Conservation (phyloP, 2,888 invertebrate genomes). For the Pseudococcus jackbeardsleyi region DNA sequence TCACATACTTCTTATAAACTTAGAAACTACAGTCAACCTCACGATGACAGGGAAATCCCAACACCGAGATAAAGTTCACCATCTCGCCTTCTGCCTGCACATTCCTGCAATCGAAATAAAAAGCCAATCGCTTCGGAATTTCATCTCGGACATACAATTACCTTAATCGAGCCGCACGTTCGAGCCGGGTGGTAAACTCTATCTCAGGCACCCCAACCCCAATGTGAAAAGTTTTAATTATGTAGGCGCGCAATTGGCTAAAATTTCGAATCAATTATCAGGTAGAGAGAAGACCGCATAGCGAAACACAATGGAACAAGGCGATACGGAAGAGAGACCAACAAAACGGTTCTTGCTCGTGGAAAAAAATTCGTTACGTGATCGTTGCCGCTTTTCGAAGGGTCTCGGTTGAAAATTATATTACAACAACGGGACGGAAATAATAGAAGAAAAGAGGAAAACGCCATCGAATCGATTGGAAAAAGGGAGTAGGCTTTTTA, state of each 20-base stretch:
- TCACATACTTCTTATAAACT: no score
- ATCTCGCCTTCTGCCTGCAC: not conserved
- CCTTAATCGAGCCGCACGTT: slow-evolving; percentile 18
- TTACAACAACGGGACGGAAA: slow-evolving; percentile 54
- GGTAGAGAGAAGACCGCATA: slow-evolving; percentile 16
- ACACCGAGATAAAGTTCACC: not conserved
- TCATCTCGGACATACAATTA: slow-evolving; percentile 40
- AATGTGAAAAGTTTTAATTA: slow-evolving; percentile 46
- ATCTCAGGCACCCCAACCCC: not conserved
- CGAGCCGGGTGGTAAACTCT: not conserved
- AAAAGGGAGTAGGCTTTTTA: slow-evolving; percentile 54
- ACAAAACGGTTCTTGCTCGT: not conserved
- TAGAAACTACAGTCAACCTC: no score
- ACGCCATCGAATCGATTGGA: slow-evolving; percentile 55
- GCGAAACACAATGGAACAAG: not conserved
- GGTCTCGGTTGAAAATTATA: slow-evolving; percentile 34
- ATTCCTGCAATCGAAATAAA: not conserved
- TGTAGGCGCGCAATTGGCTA: slow-evolving; percentile 33
- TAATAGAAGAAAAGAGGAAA: slow-evolving; percentile 57
- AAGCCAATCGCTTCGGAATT: slow-evolving; percentile 21
- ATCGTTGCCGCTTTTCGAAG: slow-evolving; percentile 41
- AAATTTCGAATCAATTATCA: slow-evolving; percentile 52
- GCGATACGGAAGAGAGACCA: not conserved
- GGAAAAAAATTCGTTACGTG: slow-evolving; percentile 39
- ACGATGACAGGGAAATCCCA: not conserved